Conservation (phyloP, 1,140 invertebrate genomes). For the Coelopa frigida region DNA sequence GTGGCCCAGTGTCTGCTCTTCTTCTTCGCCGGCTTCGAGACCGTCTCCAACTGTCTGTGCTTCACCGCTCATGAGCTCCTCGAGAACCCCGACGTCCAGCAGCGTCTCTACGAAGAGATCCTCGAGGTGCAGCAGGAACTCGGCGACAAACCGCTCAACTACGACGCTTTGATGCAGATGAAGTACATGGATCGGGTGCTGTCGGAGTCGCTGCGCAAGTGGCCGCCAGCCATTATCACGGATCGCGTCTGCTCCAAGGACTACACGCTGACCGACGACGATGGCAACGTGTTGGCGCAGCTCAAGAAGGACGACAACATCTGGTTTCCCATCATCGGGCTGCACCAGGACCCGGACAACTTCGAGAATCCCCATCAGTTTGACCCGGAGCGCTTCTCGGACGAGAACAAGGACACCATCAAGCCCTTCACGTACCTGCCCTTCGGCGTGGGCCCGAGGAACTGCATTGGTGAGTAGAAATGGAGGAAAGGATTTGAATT, state of each 20-base stretch:
- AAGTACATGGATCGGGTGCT: constrained; percentile 59
- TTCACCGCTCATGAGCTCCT: constrained; percentile 50
- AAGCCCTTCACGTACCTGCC: constrained; percentile 28
- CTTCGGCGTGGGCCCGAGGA: constrained; percentile 43
- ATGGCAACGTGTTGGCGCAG: constrained; percentile 1
- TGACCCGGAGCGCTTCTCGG: constrained; percentile 48
- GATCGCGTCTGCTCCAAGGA: constrained; percentile 50
- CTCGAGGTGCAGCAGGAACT: constrained; percentile 37
- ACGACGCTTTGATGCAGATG: constrained; percentile 51
- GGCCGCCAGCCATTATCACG: constrained; percentile 46
- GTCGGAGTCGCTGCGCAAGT: constrained; percentile 53
- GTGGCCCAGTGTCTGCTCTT: constrained; percentile 47
- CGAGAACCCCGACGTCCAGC: constrained; percentile 51
- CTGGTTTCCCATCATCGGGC: constrained; percentile 39
- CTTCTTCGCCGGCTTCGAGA: constrained; percentile 56
- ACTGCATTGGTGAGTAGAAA: constrained; percentile 45
- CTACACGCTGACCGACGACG: constrained; percentile 41
- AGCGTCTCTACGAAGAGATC: constrained; percentile 53
- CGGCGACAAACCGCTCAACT: constrained; percentile 44
- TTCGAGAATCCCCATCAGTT: constrained; percentile 49
- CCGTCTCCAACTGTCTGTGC: constrained; percentile 50
- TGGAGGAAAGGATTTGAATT: too few species aligned
- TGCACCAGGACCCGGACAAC: constrained; percentile 46
- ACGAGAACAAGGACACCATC: constrained; percentile 36
- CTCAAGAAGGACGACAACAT: constrained; percentile 14